Percentiles rank a stretch among this genome's conserved stretches.
Conservation (phyloP, 2,113 vertebrate genomes). For the Platichthys flesus region DNA sequence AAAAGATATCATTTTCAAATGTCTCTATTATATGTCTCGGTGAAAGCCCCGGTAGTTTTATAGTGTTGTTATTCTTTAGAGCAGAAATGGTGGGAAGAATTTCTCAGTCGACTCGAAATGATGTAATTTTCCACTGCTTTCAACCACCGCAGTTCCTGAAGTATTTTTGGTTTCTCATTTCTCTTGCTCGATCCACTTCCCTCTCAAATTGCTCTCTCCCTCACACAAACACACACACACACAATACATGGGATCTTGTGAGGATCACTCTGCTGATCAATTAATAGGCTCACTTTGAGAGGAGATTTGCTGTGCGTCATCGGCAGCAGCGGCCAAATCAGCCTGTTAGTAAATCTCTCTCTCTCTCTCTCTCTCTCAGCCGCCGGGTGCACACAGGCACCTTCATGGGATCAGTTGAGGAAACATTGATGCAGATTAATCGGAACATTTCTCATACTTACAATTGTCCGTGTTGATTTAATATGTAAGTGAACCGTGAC, state of each 20-base stretch:
- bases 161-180: conserved; percentile 6
- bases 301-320: conserved; percentile 64
- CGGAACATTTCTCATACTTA: neutral
- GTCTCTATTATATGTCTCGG: neutral
- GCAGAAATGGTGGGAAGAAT: neutral
- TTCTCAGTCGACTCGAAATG: neutral
- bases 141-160: neutral
- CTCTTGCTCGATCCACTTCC: neutral
- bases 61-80: neutral
- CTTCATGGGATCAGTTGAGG: conserved; percentile 2
- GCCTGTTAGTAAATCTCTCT: conserved; percentile 12
- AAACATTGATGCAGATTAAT: neutral
- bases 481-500: neutral
- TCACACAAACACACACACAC: neutral
- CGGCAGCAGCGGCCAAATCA: conserved; percentile 44
- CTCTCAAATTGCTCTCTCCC: conserved; percentile 6
- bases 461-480: neutral
- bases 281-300: conserved; percentile 58
- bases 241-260: conserved; percentile 11
- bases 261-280: conserved; percentile 52
- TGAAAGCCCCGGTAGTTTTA: neutral
- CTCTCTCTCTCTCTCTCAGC: conserved; percentile 1
- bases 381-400: neutral
- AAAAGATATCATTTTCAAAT: too few relatives aligned
- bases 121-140: neutral